Evolutionary conservation across 1,140 invertebrate genomes (phyloP).

Genomic region (Calephelis nemesis): DNA sequence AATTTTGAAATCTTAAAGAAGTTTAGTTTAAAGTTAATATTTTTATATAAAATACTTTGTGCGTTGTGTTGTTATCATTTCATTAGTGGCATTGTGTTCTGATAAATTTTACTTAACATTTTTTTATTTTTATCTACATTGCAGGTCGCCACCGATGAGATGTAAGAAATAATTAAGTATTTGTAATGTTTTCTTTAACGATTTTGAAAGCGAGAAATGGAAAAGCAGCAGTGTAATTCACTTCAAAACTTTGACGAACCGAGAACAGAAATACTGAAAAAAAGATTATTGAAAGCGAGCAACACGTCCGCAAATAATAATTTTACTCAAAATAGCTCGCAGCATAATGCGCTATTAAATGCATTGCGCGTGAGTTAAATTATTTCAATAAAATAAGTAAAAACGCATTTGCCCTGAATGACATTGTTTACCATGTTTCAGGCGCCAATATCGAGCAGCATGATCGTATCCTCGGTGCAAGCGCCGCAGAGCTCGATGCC

Average conservation of each 20-base stretch:
- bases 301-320: slow-evolving; percentile 48
- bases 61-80: slow-evolving; percentile 35
- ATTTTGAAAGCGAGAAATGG: slow-evolving; percentile 65
- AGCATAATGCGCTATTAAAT: slow-evolving; percentile 73
- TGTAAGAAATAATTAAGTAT: slow-evolving; percentile 63
- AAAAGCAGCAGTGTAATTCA: slow-evolving; percentile 73
- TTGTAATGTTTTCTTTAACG: slow-evolving; percentile 64
- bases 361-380: slow-evolving; percentile 69
- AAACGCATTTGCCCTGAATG: slow-evolving; percentile 43
- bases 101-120: slow-evolving; percentile 60
- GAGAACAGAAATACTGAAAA: slow-evolving; percentile 76
- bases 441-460: slow-evolving; percentile 73
- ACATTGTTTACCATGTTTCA: slow-evolving; percentile 60
- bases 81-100: slow-evolving; percentile 39
- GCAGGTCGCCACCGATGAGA: slow-evolving; percentile 65
- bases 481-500: slow-evolving; percentile 69
- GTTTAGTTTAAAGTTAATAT: slow-evolving; percentile 22
- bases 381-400: slow-evolving; percentile 36
- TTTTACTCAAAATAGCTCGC: slow-evolving; percentile 57
- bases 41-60: slow-evolving; percentile 32
- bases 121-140: slow-evolving; percentile 74
- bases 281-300: slow-evolving; percentile 69
- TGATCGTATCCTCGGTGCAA: slow-evolving; percentile 73
- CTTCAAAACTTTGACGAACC: slow-evolving; percentile 77
- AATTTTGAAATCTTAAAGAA: slow-evolving; percentile 8